Percentiles rank a stretch among this genome's conserved stretches.
Conservation (phyloP, 2,113 vertebrate species). For the Micronycteris hirsuta region DNA sequence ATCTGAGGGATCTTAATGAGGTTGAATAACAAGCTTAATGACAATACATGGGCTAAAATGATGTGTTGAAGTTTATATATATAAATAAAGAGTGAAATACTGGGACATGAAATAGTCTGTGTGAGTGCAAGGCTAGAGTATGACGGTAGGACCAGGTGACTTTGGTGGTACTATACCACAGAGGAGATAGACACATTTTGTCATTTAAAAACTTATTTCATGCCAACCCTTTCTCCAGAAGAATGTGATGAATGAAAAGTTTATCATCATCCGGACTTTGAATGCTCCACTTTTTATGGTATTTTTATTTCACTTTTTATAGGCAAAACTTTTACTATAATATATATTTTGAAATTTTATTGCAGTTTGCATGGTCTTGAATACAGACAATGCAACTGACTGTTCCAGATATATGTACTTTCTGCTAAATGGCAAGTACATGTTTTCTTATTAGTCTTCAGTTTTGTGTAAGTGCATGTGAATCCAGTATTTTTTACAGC, state of each 20-base stretch:
- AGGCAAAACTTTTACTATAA: background rate
- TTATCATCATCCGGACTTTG: background rate
- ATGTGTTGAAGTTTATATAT: background rate
- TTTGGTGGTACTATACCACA: background rate
- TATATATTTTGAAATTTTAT: background rate
- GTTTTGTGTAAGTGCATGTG: background rate
- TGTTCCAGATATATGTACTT: background rate
- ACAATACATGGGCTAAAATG: background rate
- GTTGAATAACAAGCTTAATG: background rate
- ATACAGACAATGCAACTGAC: background rate
- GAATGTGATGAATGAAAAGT: background rate
- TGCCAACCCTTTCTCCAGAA: background rate
- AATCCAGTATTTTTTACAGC: background rate
- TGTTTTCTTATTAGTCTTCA: background rate
- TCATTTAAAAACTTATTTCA: background rate
- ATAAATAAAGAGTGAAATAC: background rate
- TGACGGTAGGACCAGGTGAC: background rate
- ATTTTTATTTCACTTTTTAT: background rate
- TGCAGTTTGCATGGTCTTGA: background rate
- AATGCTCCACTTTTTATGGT: background rate
- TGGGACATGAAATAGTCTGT: background rate
- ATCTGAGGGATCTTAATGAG: background rate
- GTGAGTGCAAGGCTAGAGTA: background rate
- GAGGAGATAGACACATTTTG: background rate
- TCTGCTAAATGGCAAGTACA: background rate